Evolutionary conservation across 2,113 vertebrate genomes (phyloP).

Genomic region (Lophochroa leadbeateri): DNA sequence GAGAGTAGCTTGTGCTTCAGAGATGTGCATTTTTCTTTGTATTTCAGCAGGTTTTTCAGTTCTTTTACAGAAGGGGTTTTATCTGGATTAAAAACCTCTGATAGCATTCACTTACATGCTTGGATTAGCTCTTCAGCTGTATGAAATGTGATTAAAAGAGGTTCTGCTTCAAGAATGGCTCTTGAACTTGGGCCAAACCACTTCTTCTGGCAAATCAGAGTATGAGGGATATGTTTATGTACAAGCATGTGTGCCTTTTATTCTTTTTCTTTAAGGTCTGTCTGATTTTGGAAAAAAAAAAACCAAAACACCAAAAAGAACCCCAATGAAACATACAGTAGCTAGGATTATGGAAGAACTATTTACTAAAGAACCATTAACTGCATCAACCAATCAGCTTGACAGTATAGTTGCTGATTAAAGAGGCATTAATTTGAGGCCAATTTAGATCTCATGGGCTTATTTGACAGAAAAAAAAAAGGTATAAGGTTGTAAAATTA

Average conservation of each 20-base stretch:
- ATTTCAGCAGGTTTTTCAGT: not conserved
- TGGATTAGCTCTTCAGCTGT: not conserved
- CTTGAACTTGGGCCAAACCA: constrained; percentile 39
- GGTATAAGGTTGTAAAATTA: not conserved
- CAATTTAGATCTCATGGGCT: not conserved
- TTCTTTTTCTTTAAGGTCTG: not conserved
- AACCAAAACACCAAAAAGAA: not conserved
- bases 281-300: not conserved
- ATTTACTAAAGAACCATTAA: not conserved
- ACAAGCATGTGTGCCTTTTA: not conserved
- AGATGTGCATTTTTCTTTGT: not conserved
- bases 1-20: not conserved
- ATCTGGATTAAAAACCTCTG: constrained; percentile 24
- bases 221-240: not conserved
- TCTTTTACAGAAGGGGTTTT: not conserved
- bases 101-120: not conserved
- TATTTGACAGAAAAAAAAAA: not conserved
- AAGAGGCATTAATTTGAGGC: not conserved
- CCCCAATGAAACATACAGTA: not conserved
- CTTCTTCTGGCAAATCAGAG: not conserved
- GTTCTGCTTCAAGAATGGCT: constrained; percentile 33
- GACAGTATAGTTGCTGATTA: not conserved
- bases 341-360: not conserved
- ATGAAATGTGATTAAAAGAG: constrained; percentile 48
- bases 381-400: not conserved